A percentile compares a stretch with the other conserved stretches of the same genome.
These are phyloP conservation scores for Sturnira hondurensis DNA, from an alignment of 2,113 vertebrate genomes.

Conservation along the genomic window DNA sequence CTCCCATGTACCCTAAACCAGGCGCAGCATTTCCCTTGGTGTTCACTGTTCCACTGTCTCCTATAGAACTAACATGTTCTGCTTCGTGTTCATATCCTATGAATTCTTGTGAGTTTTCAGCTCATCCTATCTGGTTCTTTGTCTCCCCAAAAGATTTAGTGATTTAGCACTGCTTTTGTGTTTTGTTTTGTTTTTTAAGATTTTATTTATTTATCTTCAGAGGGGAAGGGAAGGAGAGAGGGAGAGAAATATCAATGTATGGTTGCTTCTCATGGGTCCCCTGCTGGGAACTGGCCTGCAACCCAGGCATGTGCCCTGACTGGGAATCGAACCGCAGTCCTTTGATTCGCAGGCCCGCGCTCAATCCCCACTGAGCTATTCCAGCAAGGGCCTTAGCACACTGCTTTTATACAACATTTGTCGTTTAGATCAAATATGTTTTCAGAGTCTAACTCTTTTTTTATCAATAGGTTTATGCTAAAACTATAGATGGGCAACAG, in stretches of 20 bases:
- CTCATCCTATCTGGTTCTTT: neutral
- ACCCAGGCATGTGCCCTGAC: too few relatives aligned
- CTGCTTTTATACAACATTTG: neutral
- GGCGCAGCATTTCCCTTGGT: neutral
- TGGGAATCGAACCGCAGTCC: too few relatives aligned
- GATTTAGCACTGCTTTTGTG: too few relatives aligned
- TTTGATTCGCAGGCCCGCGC: too few relatives aligned
- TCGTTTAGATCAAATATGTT: constrained; percentile 38
- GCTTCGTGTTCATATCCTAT: neutral
- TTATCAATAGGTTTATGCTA: constrained; percentile 92
- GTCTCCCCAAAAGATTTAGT: neutral
- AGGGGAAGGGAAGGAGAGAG: too few relatives aligned
- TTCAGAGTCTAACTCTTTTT: constrained; percentile 60
- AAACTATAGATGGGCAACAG: constrained; percentile 95
- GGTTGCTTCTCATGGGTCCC: too few relatives aligned
- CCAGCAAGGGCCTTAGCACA: too few relatives aligned
- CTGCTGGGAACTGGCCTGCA: too few relatives aligned
- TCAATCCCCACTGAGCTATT: too few relatives aligned
- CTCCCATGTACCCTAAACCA: neutral
- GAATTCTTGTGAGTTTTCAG: neutral
- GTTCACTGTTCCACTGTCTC: neutral
- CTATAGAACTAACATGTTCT: neutral
- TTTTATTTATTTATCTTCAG: too few relatives aligned
- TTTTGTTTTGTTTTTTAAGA: too few relatives aligned
- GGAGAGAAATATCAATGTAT: too few relatives aligned